A percentile compares a stretch with the other conserved stretches of the same genome.
phyloP scores from a whole-genome alignment of 2,797 vertebrate genomes.

The Neosalanx taihuensis region DNA sequence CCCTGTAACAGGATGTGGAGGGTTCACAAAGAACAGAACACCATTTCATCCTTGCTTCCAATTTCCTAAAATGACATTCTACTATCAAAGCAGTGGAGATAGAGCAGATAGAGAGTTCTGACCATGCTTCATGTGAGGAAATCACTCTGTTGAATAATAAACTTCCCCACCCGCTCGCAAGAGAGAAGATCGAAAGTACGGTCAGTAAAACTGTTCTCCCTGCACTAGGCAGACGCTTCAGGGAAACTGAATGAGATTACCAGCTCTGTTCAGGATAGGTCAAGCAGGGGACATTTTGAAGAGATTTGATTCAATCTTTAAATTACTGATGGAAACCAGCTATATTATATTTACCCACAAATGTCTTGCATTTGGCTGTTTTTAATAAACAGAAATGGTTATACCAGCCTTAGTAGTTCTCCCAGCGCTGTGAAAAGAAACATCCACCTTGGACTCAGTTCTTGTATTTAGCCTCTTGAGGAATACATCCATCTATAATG shows the following conservation, averaged over 20 bases:
- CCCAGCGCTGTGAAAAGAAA: constrained; percentile 11
- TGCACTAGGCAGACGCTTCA: constrained; percentile 27
- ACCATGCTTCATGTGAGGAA: constrained; percentile 48
- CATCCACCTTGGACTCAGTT: constrained; percentile 21
- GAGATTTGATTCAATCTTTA: constrained; percentile 46
- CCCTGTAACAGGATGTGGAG: constrained; percentile 48
- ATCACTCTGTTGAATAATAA: constrained; percentile 51
- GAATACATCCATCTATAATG: constrained; percentile 41
- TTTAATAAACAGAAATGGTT: constrained; percentile 30
- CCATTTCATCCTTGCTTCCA: constrained; percentile 48
- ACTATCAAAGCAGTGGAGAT: constrained; percentile 50
- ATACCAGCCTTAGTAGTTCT: constrained; percentile 25
- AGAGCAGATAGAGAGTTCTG: constrained; percentile 40
- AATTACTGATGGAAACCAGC: constrained; percentile 37
- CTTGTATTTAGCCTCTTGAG: constrained; percentile 32
- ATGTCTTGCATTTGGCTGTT: constrained; percentile 31
- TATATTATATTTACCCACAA: constrained; percentile 26
- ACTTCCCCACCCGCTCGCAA: constrained; percentile 40
- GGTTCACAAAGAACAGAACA: constrained; percentile 48
- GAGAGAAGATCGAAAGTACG: constrained; percentile 27
- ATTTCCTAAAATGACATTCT: constrained; percentile 49
- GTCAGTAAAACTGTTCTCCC: constrained; percentile 42
- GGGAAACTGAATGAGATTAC: constrained; percentile 47
- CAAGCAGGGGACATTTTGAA: constrained; percentile 32
- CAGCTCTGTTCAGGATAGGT: constrained; percentile 37